Conservation (phyloP, 2,113 vertebrate genomes). For the Corvus moneduloides region DNA sequence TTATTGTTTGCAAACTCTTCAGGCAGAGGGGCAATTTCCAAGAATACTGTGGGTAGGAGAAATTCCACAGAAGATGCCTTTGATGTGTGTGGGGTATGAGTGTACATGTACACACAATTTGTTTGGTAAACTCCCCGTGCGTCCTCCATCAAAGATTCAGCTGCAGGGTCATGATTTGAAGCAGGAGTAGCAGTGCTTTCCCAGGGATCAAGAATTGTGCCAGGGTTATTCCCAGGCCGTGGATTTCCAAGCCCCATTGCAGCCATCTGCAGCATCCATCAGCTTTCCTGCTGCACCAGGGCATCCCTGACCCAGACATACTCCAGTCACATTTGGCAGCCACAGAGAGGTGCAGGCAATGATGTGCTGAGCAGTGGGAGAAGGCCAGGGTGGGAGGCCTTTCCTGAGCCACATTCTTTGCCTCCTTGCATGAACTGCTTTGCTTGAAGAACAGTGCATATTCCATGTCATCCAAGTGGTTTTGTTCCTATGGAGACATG, state of each 20-base stretch:
- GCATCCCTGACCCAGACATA: neutral
- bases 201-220: neutral
- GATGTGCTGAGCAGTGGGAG: neutral
- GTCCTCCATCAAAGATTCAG: neutral
- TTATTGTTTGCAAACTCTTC: neutral
- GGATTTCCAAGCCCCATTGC: neutral
- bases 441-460: neutral
- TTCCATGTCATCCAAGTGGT: neutral
- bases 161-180: neutral
- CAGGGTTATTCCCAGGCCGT: rapidly evolving
- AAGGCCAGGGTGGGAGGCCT: neutral
- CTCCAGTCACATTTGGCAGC: neutral
- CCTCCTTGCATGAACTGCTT: neutral
- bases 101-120: neutral
- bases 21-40: neutral
- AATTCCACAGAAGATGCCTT: neutral
- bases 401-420: neutral
- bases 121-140: neutral
- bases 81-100: neutral
- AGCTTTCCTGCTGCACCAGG: neutral
- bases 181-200: neutral
- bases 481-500: neutral
- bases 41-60: neutral
- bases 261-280: neutral
- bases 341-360: neutral